A percentile compares a stretch with the other conserved stretches of the same genome.
phyloP scores from a whole-genome alignment of 2,113 vertebrate genomes.

The Leptosomus discolor region DNA sequence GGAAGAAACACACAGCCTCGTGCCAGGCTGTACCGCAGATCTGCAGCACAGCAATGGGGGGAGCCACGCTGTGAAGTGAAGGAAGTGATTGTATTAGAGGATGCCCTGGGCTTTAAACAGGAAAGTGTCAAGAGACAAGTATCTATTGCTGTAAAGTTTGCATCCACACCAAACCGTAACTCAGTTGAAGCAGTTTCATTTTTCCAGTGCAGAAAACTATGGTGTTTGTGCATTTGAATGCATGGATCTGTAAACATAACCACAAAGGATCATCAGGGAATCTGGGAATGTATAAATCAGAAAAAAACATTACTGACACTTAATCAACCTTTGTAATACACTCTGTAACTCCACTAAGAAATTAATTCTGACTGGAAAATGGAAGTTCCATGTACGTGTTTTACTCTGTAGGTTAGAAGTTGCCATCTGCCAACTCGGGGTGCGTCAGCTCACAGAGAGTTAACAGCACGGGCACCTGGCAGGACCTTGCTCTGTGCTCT shows the following conservation, averaged over 20 bases:
- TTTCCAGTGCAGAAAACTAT: background rate
- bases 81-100: background rate
- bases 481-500: background rate
- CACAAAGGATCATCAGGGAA: background rate
- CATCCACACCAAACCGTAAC: background rate
- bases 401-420: background rate
- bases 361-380: background rate
- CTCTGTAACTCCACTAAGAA: background rate
- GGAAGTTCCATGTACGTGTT: background rate
- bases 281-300: background rate
- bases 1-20: background rate
- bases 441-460: rapidly evolving
- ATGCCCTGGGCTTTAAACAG: background rate
- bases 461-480: rapidly evolving
- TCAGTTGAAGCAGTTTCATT: background rate
- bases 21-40: background rate
- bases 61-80: rapidly evolving
- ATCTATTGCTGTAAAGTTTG: background rate
- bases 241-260: background rate
- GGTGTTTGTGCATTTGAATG: background rate
- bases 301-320: background rate
- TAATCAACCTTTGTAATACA: background rate
- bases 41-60: rapidly evolving
- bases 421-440: rapidly evolving
- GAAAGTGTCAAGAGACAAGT: background rate